Base-by-base conservation (phyloP, 35 echinoderm and acorn worm genomes). In the Stichopus chloronotus region DNA sequence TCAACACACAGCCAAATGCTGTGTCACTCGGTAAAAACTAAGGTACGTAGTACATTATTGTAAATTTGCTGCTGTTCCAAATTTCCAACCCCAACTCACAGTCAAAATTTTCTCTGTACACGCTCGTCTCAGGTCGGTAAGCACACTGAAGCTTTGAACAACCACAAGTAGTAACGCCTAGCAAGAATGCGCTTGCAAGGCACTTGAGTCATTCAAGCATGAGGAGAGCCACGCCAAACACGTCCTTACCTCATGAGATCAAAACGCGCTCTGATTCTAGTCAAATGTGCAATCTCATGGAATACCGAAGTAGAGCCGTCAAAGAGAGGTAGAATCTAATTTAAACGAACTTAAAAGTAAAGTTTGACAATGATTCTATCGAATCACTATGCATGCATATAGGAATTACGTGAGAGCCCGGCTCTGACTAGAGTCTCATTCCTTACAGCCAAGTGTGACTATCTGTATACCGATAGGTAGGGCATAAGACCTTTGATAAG, bases 61-160 rank as follows among this genome's bases (percentile, higher is more conserved):
- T 5, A 77, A 77, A 78, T 1, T 21, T 78, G 76, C 76, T 22
- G 19, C 76, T 78, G 76, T 78, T 78, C 76, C 76, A 78, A 21
- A 22, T 21, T 78, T 21, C 76, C 16, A 78, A 21, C 76, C 76
- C 76, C 19, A 78, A 78, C 76, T 78, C 76, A 8, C 76, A 8
- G 6, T 76, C 17, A 8, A 78, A 78, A 9, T 78, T 78, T 78
- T 78, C 76, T 78, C 76, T 78, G 76, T 78, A 21, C 7, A 78
- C 76, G 76, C 76, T 78, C 76, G 65, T 78, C 76, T 78, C 76
- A 78, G 76, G 76, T 78, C 52, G 76, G 76, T 8, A 78, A 78
- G 20, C 76, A 12, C 76, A 21, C 76, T 78, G 19, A 78, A 78
- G 76, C 20, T 78, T 22, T 78, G 19, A 78, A 25, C 76, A 78